Evolutionary conservation across 2,888 invertebrate genomes (phyloP), one percentile per base, ranked within the genome.

Genomic region (Unio delphinus): DNA sequence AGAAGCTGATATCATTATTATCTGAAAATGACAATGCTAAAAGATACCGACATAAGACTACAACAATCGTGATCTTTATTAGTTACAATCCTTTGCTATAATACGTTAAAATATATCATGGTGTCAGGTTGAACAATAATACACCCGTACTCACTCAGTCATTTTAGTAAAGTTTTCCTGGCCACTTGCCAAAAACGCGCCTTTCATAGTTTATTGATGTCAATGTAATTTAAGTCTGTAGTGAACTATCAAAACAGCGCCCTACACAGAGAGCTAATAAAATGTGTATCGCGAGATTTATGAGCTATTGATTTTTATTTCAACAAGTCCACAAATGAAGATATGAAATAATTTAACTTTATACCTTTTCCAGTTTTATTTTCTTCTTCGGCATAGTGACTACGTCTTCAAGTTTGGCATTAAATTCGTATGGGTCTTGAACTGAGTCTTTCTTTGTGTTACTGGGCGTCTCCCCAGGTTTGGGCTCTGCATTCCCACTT

Each of bases 401-500:
- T 45, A 84, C 83, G 73, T 86, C 87, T 70, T 87, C 87, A 57
- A 84, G 85, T 76, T 87, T 86, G 66, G 86, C 86, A 78, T 87
- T 86, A 75, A 87, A 87, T 65, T 86, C 87, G 72, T 87, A 87
- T 3, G 87, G 87, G 67, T 86, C 86, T 28, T 79, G 81, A 18
- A 80, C 74, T 34, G 81, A 78, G 28, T 82, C 78, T 69, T 84
- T 82, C 71, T 83, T 80, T 69, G 79, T 84, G 58, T 74, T 68
- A 17, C 79, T 75, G 23, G 81, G 80, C 5, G 78, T 80, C 65
- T 85, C 85, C 45, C 78, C 81, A 26, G 82, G 78, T 59, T 81
- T 78, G 20, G 84, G 83, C 63, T 84, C 84, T 80, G 83, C 74
- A 30, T 79, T 75, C 15, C 45, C 45, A 26, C 78, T 74, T 69